These are phyloP conservation scores for Mesochorus sp. DNA, from an alignment of 2,888 invertebrate genomes.

Conservation along the genomic window DNA sequence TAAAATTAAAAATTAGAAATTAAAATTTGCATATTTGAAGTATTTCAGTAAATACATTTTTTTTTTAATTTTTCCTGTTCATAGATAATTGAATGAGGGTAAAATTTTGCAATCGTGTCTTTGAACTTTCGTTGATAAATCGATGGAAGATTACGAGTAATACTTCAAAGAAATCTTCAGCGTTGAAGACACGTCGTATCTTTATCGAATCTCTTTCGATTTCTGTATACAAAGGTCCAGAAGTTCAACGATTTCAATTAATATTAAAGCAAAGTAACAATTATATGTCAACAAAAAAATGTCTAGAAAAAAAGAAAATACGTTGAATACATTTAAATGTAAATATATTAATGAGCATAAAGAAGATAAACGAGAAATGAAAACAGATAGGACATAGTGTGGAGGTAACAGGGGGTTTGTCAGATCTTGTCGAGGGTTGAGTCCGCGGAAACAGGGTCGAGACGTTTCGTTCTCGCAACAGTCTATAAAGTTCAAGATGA, in stretches of 20 bases:
- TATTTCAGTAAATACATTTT: too few species aligned
- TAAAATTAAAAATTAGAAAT: too few species aligned
- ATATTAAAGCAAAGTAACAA: too few species aligned
- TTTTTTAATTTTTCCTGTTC: too few species aligned
- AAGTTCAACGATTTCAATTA: conserved; percentile 11
- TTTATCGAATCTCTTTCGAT: neutral
- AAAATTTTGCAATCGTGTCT: too few species aligned
- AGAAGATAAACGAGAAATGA: neutral
- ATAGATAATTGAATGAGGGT: too few species aligned
- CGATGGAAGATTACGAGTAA: too few species aligned
- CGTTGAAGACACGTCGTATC: neutral
- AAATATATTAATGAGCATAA: neutral
- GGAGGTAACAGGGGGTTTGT: neutral
- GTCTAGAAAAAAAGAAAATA: neutral
- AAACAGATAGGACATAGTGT: conserved; percentile 10
- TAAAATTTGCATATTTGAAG: too few species aligned
- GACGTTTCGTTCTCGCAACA: conserved; percentile 29
- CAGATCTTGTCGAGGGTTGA: conserved; percentile 25
- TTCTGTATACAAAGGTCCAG: neutral
- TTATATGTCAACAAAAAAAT: neutral
- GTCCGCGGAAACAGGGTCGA: conserved; percentile 53
- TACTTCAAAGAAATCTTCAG: neutral
- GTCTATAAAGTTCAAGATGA: conserved; percentile 51
- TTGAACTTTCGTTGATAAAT: too few species aligned
- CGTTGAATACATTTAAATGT: neutral